Conservation (phyloP, 1,140 invertebrate genomes). For the Cataglyphis hispanica region DNA sequence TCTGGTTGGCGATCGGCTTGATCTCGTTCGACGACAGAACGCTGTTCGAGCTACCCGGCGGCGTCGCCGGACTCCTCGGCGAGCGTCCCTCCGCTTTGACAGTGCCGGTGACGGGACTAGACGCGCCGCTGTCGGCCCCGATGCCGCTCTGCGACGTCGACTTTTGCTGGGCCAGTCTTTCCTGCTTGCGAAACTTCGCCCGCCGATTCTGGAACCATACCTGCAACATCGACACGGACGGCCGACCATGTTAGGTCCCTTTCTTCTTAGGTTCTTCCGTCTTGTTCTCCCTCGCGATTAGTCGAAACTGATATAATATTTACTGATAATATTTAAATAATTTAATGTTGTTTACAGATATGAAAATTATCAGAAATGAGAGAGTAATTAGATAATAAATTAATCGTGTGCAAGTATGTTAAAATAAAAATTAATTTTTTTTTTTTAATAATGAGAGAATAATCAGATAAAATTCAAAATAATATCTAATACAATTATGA, state of each 20-base stretch:
- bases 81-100: conserved; percentile 84
- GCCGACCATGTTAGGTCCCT: conserved; percentile 6
- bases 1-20: conserved; percentile 81
- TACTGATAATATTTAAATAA: no score
- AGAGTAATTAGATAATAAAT: no score
- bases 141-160: conserved; percentile 78
- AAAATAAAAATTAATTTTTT: no score
- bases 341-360: no score
- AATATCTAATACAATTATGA: no score
- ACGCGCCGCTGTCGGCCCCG: conserved; percentile 77
- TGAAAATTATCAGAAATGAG: no score
- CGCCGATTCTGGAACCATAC: conserved; percentile 98
- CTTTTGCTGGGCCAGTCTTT: conserved; percentile 93
- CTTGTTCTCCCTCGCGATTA: background rate
- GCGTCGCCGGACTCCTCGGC: conserved; percentile 84
- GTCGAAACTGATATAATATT: no score
- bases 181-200: conserved; percentile 97
- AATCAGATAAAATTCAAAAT: no score
- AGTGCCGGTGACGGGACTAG: conserved; percentile 76
- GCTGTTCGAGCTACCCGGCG: conserved; percentile 79
- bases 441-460: no score
- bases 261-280: background rate
- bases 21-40: conserved; percentile 81
- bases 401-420: no score
- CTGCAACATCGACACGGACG: conserved; percentile 86